Percentiles rank a stretch among this genome's conserved stretches.
Evolutionary conservation across 2,888 invertebrate genomes (phyloP).

Genomic region (Cristatella mucedo): DNA sequence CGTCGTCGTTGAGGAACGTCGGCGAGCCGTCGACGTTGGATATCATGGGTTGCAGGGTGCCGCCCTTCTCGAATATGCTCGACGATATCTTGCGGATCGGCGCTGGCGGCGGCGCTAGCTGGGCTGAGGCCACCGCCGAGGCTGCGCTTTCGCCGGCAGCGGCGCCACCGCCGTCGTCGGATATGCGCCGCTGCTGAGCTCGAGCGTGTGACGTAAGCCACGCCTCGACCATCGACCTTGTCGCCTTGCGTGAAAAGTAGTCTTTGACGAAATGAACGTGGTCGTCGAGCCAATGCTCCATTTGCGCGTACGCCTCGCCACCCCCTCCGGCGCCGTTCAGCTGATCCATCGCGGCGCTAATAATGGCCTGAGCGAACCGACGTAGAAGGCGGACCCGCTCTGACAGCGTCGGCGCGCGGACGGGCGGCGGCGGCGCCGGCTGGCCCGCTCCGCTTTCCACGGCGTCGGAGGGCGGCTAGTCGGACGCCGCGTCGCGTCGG

Average conservation of each 20-base stretch:
- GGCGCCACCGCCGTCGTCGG: constrained; percentile 14
- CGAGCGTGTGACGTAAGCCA: constrained; percentile 54
- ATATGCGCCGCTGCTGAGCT: constrained; percentile 24
- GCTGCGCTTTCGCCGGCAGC: constrained; percentile 5
- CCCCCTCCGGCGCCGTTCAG: too few relatives aligned
- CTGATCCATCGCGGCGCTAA: too few relatives aligned
- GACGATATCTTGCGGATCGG: constrained; percentile 84
- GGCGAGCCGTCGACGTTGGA: constrained; percentile 75
- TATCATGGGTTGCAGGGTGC: constrained; percentile 73
- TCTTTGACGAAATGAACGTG: constrained; percentile 88
- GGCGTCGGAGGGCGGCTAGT: too few relatives aligned
- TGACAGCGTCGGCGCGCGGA: too few relatives aligned
- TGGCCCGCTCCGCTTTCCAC: too few relatives aligned
- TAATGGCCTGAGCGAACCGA: too few relatives aligned
- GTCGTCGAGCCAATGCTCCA: constrained; percentile 90
- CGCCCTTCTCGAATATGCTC: constrained; percentile 85
- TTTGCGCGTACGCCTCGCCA: too few relatives aligned
- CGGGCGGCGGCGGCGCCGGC: too few relatives aligned
- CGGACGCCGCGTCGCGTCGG: too few relatives aligned
- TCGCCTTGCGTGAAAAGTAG: constrained; percentile 78
- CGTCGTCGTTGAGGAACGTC: constrained; percentile 65
- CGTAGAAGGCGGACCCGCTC: too few relatives aligned
- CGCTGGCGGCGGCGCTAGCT: too few relatives aligned
- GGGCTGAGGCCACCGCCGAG: constrained; percentile 45
- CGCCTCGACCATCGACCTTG: constrained; percentile 75